These are phyloP conservation scores for Desmodus rotundus DNA, from an alignment of 2,113 vertebrate species.

Conservation along the genomic window DNA sequence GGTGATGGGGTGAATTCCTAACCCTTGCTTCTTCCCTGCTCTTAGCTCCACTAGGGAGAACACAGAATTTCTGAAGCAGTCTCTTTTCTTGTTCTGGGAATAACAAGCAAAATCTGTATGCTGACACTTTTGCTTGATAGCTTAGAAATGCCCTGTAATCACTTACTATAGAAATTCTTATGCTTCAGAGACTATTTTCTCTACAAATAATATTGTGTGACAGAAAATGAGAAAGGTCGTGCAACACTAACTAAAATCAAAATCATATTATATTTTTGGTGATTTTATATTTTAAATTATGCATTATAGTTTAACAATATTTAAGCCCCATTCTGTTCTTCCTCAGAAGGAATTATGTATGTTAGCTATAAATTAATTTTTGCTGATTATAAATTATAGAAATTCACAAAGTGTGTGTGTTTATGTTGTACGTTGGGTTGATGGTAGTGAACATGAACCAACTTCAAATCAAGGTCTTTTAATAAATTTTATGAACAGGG, in stretches of 20 bases:
- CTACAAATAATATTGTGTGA: neutral
- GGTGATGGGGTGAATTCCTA: neutral
- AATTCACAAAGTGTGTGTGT: neutral
- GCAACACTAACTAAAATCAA: neutral
- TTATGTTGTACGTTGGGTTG: neutral
- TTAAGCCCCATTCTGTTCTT: neutral
- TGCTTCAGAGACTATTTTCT: neutral
- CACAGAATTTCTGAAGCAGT: neutral
- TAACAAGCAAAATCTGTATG: neutral
- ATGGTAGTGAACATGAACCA: neutral
- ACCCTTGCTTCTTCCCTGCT: neutral
- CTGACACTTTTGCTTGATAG: neutral
- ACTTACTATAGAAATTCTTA: neutral
- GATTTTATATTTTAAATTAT: neutral
- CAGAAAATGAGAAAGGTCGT: neutral
- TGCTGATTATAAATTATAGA: neutral
- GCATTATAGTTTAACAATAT: neutral
- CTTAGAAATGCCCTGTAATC: neutral
- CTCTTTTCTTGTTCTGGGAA: neutral
- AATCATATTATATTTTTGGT: neutral
- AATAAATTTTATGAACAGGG: neutral
- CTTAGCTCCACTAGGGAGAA: neutral
- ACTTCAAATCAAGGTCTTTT: neutral
- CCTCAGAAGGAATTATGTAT: neutral
- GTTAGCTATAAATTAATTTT: neutral